Evolutionary conservation across 2,797 vertebrate genomes (phyloP).

Genomic region (Lepilemur ruficaudatus): DNA sequence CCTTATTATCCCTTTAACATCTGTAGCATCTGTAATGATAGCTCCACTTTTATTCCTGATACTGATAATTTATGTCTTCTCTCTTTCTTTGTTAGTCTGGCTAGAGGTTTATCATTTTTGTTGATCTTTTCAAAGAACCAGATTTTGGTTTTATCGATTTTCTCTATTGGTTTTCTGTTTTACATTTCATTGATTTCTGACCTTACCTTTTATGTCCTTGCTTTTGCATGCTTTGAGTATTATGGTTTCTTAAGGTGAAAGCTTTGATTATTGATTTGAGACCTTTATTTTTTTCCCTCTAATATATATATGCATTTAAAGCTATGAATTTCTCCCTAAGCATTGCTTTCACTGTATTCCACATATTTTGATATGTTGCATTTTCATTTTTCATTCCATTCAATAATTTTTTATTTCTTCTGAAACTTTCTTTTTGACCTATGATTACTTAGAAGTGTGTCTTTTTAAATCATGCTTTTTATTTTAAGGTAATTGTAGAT

Average conservation of each 20-base stretch:
- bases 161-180: background rate
- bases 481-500: background rate
- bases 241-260: background rate
- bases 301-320: background rate
- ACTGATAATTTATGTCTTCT: background rate
- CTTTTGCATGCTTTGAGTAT: background rate
- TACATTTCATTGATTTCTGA: background rate
- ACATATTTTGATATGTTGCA: background rate
- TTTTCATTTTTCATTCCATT: background rate
- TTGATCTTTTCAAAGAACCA: background rate
- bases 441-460: background rate
- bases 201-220: background rate
- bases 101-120: background rate
- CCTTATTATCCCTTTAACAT: background rate
- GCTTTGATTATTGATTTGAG: background rate
- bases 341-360: background rate
- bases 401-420: background rate
- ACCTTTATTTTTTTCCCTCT: background rate
- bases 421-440: background rate
- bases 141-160: background rate
- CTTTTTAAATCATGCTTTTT: background rate
- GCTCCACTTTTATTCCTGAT: background rate
- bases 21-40: background rate
- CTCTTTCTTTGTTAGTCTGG: background rate
- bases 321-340: background rate